phyloP scores from a whole-genome alignment of 2,113 vertebrate genomes.

The Antigone vipio region DNA sequence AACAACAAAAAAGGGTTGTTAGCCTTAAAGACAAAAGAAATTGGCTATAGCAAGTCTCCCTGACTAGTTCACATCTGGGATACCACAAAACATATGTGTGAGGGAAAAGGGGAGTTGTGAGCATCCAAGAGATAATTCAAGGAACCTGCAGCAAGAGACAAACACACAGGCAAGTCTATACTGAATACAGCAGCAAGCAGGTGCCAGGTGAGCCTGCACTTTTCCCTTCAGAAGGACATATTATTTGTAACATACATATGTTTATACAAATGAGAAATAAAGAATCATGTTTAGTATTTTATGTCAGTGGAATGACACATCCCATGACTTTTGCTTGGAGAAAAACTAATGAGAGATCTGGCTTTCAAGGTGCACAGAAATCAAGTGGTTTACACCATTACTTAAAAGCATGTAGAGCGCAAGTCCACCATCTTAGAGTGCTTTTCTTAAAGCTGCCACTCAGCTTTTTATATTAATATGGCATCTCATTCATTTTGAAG shows the following conservation, averaged over 20 bases:
- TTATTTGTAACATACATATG: not conserved
- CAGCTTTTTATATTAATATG: not conserved
- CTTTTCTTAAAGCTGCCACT: not conserved
- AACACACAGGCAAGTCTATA: not conserved
- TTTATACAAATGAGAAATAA: not conserved
- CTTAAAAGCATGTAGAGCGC: not conserved
- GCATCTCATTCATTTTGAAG: not conserved
- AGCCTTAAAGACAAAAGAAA: not conserved
- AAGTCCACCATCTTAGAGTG: not conserved
- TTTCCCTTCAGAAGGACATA: not conserved
- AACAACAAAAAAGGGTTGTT: not conserved
- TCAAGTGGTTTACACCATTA: not conserved
- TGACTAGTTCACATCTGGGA: not conserved
- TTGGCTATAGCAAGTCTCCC: not conserved
- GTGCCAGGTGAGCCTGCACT: not conserved
- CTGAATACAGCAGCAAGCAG: not conserved
- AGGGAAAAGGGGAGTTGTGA: not conserved
- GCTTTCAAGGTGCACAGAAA: not conserved
- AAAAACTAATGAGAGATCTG: not conserved
- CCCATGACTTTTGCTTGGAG: not conserved
- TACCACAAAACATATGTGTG: not conserved
- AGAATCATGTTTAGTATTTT: not conserved
- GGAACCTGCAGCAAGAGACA: not conserved
- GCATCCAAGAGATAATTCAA: not conserved
- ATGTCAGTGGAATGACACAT: rapidly evolving